A percentile compares a stretch with the other conserved stretches of the same genome.
Evolutionary conservation across 1,140 invertebrate genomes (phyloP).

Genomic region (Tetragnatha versicolor): DNA sequence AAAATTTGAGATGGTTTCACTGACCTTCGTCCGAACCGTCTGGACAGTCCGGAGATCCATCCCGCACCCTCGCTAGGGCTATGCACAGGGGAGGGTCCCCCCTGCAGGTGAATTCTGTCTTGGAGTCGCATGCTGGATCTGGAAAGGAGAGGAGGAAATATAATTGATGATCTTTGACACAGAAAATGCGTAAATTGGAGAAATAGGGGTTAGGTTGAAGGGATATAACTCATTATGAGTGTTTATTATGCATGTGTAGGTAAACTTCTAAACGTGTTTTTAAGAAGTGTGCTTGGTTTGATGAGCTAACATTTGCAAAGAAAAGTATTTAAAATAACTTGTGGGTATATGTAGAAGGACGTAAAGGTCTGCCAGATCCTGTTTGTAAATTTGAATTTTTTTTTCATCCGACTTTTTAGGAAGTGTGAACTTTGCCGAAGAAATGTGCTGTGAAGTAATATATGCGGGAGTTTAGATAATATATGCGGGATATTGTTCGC

Average conservation of each 20-base stretch:
- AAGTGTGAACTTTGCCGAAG: no score
- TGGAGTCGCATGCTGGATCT: conserved; percentile 23
- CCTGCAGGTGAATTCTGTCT: conserved; percentile 41
- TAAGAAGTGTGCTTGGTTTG: neutral
- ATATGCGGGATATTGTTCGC: no score
- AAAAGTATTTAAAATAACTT: neutral
- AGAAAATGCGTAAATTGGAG: neutral
- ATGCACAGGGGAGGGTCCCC: conserved; percentile 57
- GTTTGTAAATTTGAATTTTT: no score
- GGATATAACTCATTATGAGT: neutral
- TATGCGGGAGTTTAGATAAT: no score
- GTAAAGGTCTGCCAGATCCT: no score
- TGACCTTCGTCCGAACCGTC: conserved; percentile 61
- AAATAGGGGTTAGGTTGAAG: neutral
- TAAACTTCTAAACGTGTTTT: neutral
- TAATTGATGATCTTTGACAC: neutral
- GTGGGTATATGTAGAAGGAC: neutral
- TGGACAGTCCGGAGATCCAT: conserved; percentile 59
- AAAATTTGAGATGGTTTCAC: conserved; percentile 5
- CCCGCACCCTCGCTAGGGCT: conserved; percentile 57
- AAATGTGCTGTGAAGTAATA: no score
- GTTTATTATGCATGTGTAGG: neutral
- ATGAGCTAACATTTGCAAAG: neutral
- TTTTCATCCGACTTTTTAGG: no score
- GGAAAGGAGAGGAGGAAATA: neutral